Conservation (phyloP, 2,113 vertebrate genomes). For the Brevimyrus niger region DNA sequence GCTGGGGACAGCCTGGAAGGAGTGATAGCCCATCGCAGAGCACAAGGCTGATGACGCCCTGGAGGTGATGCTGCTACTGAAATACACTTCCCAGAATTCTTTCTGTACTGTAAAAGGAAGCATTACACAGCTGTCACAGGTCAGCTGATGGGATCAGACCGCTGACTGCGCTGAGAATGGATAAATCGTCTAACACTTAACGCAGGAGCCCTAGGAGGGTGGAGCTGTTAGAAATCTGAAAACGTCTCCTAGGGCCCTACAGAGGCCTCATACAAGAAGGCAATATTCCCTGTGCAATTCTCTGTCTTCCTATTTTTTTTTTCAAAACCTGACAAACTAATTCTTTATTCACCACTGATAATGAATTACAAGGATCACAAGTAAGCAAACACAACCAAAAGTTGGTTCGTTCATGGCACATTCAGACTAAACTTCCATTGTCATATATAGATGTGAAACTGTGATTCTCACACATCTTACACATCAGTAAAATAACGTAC, state of each 20-base stretch:
- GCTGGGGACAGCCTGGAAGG: too few species aligned
- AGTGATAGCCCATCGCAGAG: not conserved
- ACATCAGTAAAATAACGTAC: not conserved
- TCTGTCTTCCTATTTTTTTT: constrained; percentile 40
- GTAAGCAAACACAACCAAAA: not conserved
- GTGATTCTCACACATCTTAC: constrained; percentile 44
- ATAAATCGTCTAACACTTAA: not conserved
- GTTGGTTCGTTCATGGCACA: not conserved
- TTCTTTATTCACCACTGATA: not conserved
- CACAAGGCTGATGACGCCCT: not conserved
- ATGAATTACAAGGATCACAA: not conserved
- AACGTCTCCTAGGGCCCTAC: constrained; percentile 3
- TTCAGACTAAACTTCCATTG: not conserved
- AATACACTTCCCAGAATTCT: not conserved
- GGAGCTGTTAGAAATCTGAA: not conserved
- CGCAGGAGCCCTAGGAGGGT: not conserved
- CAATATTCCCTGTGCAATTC: constrained; percentile 32
- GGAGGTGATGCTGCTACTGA: not conserved
- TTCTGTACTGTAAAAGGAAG: not conserved
- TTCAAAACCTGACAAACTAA: constrained; percentile 43
- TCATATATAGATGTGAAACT: not conserved
- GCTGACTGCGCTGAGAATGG: not conserved
- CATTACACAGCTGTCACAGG: not conserved
- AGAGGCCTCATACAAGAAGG: constrained; percentile 23
- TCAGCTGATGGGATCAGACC: not conserved